A percentile compares a stretch with the other conserved stretches of the same genome.
phyloP scores from a whole-genome alignment of 2,888 invertebrate species.

The Athrips mouffetella region DNA sequence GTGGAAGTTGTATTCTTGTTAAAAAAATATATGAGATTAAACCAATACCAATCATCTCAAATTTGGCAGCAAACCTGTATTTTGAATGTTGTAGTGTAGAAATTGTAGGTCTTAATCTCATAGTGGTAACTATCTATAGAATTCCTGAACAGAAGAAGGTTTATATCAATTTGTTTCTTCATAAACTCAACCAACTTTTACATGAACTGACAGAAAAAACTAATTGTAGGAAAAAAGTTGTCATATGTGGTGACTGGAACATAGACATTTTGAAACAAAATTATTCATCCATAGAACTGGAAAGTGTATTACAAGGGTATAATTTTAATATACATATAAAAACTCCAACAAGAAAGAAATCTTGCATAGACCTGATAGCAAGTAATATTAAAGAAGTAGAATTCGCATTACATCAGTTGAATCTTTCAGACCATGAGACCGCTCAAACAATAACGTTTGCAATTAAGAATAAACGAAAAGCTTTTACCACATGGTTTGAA shows the following conservation, averaged over 20 bases:
- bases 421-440: too few species aligned
- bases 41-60: not conserved
- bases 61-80: not conserved
- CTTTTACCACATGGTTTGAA: not conserved
- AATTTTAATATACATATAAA: too few species aligned
- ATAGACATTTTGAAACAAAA: constrained; percentile 10
- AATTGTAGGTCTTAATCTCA: not conserved
- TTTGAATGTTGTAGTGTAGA: constrained; percentile 14
- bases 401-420: not conserved
- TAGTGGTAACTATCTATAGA: constrained; percentile 11
- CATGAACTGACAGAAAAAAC: constrained; percentile 4
- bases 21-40: not conserved
- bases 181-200: constrained; percentile 13
- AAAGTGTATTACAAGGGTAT: too few species aligned
- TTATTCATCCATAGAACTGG: too few species aligned
- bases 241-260: constrained; percentile 15
- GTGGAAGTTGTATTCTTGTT: constrained; percentile 6
- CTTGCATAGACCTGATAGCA: not conserved
- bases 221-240: constrained; percentile 6
- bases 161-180: constrained; percentile 4
- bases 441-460: too few species aligned
- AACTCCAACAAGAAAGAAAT: not conserved
- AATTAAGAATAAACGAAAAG: too few species aligned
- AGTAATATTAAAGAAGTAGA: not conserved
- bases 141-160: constrained; percentile 7